A percentile compares a stretch with the other conserved stretches of the same genome.
phyloP scores from a whole-genome alignment of 2,113 vertebrate species.

The Nansenia antarctica region DNA sequence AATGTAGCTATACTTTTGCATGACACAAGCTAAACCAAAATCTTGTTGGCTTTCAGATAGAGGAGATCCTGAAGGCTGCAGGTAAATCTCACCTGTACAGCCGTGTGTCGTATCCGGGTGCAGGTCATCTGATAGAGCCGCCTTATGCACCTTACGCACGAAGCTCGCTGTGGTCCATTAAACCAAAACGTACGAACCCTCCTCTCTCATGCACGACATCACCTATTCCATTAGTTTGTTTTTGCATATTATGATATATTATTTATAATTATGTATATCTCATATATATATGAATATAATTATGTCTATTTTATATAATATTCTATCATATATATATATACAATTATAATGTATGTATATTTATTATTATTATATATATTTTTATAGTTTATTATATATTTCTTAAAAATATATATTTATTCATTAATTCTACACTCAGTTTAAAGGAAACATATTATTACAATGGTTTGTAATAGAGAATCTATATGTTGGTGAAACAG shows the following conservation, averaged over 20 bases:
- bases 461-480: background rate
- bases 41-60: conserved; percentile 49
- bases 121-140: conserved; percentile 74
- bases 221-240: background rate
- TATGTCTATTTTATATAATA: too few species aligned
- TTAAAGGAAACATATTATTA: background rate
- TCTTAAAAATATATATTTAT: too few species aligned
- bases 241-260: background rate
- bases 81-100: conserved; percentile 67
- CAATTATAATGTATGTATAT: too few species aligned
- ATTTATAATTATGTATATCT: too few species aligned
- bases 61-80: conserved; percentile 48
- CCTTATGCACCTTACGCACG: conserved; percentile 59
- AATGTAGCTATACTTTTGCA: too few species aligned
- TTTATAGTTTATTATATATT: too few species aligned
- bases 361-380: too few species aligned
- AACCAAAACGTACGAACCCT: conserved; percentile 47
- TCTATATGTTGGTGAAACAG: background rate
- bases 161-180: conserved; percentile 31
- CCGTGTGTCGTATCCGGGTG: conserved; percentile 61
- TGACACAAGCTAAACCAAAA: too few species aligned
- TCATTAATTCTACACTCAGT: too few species aligned
- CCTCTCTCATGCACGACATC: background rate
- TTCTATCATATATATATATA: too few species aligned
- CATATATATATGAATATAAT: too few species aligned